Evolutionary conservation across 2,797 vertebrate genomes (phyloP).

Genomic region (Lateolabrax maculatus): DNA sequence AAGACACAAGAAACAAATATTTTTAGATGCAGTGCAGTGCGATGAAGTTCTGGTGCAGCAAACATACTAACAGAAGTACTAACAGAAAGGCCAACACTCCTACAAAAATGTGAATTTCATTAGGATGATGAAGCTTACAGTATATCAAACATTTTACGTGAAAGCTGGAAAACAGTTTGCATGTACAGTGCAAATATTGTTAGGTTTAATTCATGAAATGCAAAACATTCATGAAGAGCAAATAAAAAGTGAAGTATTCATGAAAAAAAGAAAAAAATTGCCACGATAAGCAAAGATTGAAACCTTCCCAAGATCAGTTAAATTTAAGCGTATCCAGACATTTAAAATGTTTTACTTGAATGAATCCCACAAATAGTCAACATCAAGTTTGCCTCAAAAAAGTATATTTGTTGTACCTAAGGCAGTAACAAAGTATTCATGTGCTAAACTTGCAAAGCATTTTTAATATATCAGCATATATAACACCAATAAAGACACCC

Average conservation of each 20-base stretch:
- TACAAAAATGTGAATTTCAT: neutral
- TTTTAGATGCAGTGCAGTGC: neutral
- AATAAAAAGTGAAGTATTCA: neutral
- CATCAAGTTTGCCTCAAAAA: neutral
- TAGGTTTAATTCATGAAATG: neutral
- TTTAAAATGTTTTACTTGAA: neutral
- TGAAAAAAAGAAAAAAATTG: conserved; percentile 1
- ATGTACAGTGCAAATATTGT: neutral
- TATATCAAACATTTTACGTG: neutral
- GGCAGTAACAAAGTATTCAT: conserved; percentile 21
- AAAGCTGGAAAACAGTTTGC: conserved; percentile 8
- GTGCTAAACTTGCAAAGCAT: conserved; percentile 1
- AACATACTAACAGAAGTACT: neutral
- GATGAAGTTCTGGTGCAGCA: neutral
- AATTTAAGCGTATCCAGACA: neutral
- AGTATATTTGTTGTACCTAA: neutral
- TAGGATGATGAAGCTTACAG: neutral
- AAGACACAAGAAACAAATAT: conserved; percentile 6
- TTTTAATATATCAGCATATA: neutral
- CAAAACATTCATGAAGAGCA: neutral
- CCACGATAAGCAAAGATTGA: neutral
- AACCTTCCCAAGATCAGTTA: no score
- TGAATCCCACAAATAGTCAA: neutral
- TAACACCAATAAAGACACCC: conserved; percentile 24
- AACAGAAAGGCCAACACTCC: neutral